Evolutionary conservation across 2,113 vertebrate genomes (phyloP).

Genomic region (Cryptotis parvus): DNA sequence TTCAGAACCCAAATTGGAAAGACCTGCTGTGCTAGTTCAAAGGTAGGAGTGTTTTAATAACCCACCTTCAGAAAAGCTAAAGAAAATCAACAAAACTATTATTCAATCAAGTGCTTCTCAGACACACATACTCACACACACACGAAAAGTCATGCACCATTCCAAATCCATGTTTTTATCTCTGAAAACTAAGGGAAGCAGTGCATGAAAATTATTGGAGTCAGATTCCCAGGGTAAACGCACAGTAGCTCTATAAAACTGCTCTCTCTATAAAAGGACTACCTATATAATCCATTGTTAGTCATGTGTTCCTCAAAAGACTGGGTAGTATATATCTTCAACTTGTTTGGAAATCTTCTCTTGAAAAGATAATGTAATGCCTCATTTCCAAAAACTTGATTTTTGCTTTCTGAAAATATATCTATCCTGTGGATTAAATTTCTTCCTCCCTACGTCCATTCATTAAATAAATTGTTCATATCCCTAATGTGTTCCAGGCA

Average conservation of each 20-base stretch:
- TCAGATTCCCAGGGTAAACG: background rate
- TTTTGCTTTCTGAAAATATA: background rate
- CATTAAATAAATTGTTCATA: background rate
- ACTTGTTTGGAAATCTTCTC: background rate
- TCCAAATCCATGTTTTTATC: background rate
- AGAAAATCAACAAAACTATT: background rate
- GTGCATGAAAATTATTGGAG: background rate
- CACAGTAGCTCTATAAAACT: background rate
- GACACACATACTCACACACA: too few relatives aligned
- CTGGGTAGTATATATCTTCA: background rate
- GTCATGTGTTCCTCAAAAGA: background rate
- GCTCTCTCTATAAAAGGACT: background rate
- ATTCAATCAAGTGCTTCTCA: background rate
- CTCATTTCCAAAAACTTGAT: background rate
- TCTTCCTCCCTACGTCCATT: background rate
- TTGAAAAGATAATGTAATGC: background rate
- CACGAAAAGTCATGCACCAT: background rate
- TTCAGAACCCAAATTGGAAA: slow-evolving; percentile 52
- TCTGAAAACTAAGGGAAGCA: background rate
- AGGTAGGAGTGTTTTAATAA: background rate
- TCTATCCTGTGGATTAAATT: background rate
- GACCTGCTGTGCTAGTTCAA: background rate
- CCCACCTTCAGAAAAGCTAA: background rate
- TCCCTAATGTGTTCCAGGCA: background rate
- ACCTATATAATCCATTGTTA: background rate